Percentiles rank a stretch among this genome's conserved stretches.
Conservation (phyloP, 2,113 vertebrate genomes). For the Stictonetta naevosa region DNA sequence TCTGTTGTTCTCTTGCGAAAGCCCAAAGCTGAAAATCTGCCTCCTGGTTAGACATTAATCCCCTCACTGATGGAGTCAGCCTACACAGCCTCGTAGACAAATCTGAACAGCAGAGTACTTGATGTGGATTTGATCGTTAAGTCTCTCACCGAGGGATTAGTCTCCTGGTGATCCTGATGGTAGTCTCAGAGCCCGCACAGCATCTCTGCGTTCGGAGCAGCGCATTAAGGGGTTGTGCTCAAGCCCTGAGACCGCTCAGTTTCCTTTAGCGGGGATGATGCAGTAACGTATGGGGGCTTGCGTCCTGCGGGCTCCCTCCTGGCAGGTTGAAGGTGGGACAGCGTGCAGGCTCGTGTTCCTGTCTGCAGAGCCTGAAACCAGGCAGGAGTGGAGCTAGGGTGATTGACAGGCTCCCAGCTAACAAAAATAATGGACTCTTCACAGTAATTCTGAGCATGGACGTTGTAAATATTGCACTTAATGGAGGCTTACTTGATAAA, state of each 20-base stretch:
- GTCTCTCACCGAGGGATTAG: neutral
- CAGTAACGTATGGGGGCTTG: fast-evolving
- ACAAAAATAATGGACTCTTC: neutral
- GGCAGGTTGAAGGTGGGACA: fast-evolving
- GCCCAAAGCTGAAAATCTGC: neutral
- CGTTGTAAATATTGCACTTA: fast-evolving
- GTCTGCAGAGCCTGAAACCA: neutral
- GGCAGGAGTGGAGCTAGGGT: neutral
- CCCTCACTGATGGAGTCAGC: neutral
- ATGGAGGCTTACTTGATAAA: neutral
- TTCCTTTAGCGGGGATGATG: neutral
- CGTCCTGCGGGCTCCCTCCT: neutral
- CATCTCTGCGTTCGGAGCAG: neutral
- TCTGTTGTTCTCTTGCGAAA: neutral
- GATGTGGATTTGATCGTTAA: neutral
- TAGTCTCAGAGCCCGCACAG: neutral
- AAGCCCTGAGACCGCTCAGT: fast-evolving
- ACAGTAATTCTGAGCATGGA: neutral
- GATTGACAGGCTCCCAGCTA: neutral
- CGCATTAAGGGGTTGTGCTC: neutral
- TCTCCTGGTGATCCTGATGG: neutral
- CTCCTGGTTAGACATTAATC: neutral
- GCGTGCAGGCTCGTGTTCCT: neutral
- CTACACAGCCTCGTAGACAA: neutral
- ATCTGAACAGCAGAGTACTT: no score